Percentiles rank a stretch among this genome's conserved stretches.
Conservation (phyloP, 1,140 invertebrate species). For the Solenopsis invicta region DNA sequence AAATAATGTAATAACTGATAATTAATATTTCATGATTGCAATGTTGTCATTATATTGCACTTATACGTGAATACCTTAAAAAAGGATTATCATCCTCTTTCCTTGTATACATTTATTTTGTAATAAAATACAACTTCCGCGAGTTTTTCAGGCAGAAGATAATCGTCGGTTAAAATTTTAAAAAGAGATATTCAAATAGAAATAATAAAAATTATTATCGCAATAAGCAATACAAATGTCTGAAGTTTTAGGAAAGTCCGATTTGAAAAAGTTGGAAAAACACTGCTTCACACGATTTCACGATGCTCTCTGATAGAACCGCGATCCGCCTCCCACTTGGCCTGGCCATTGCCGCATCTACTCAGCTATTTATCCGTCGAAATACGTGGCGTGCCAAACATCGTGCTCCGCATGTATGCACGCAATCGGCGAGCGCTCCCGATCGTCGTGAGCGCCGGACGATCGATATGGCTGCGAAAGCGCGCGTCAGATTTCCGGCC, state of each 20-base stretch:
- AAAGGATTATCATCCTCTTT: not conserved
- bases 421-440: slow-evolving; percentile 27
- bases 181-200: not conserved
- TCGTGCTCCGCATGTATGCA: not conserved
- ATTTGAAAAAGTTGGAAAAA: not conserved
- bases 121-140: not conserved
- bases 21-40: not conserved
- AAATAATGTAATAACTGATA: not conserved
- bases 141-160: not conserved
- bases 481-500: slow-evolving; percentile 10
- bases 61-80: not conserved
- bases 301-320: slow-evolving; percentile 22
- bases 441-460: slow-evolving; percentile 3
- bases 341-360: not conserved
- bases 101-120: not conserved
- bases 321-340: not conserved
- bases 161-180: not conserved
- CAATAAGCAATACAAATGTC: not conserved
- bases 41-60: not conserved
- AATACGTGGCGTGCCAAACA: slow-evolving; percentile 50
- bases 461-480: slow-evolving; percentile 43
- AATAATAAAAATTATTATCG: not conserved
- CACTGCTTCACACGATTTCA: not conserved
- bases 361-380: slow-evolving; percentile 50
- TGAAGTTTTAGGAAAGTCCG: not conserved